Conservation (phyloP, 2,888 invertebrate genomes). For the Blera fallax region DNA sequence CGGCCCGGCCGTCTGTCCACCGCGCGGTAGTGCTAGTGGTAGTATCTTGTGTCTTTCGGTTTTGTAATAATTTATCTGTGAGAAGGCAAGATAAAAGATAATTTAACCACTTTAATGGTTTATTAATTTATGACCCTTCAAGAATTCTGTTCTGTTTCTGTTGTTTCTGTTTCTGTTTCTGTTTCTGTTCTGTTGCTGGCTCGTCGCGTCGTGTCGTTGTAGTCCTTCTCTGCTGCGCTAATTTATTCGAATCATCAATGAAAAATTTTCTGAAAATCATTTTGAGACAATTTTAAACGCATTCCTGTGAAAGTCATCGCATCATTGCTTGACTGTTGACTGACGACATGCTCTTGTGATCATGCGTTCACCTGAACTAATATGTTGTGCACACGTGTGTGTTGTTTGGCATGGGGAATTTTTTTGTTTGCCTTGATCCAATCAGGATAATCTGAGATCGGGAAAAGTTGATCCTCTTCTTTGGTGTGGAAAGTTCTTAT, state of each 20-base stretch:
- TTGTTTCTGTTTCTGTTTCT: conserved; percentile 13
- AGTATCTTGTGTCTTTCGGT: conserved; percentile 78
- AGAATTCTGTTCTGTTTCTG: conserved; percentile 73
- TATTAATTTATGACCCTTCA: conserved; percentile 82
- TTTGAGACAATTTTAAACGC: conserved; percentile 36
- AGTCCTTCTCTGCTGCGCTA: conserved; percentile 44
- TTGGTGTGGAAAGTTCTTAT: conserved; percentile 59
- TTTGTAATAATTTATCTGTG: conserved; percentile 82
- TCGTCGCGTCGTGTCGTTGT: conserved; percentile 40
- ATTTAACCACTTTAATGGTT: conserved; percentile 82
- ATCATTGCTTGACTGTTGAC: conserved; percentile 1
- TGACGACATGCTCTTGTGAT: background rate
- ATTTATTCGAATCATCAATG: conserved; percentile 71
- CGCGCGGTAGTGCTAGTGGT: conserved; percentile 19
- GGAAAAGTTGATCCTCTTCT: conserved; percentile 64
- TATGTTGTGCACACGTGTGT: conserved; percentile 56
- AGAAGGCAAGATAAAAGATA: conserved; percentile 81
- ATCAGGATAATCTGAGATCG: conserved; percentile 71
- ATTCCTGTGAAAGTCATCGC: conserved; percentile 54
- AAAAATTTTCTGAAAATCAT: conserved; percentile 32
- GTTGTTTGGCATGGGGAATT: conserved; percentile 38
- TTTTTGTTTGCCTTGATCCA: conserved; percentile 61
- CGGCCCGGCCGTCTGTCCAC: background rate
- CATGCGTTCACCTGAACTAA: conserved; percentile 12
- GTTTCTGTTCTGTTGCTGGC: conserved; percentile 48